These are phyloP conservation scores for Peromyscus californicus DNA, from an alignment of 2,113 vertebrate species.

Conservation along the genomic window DNA sequence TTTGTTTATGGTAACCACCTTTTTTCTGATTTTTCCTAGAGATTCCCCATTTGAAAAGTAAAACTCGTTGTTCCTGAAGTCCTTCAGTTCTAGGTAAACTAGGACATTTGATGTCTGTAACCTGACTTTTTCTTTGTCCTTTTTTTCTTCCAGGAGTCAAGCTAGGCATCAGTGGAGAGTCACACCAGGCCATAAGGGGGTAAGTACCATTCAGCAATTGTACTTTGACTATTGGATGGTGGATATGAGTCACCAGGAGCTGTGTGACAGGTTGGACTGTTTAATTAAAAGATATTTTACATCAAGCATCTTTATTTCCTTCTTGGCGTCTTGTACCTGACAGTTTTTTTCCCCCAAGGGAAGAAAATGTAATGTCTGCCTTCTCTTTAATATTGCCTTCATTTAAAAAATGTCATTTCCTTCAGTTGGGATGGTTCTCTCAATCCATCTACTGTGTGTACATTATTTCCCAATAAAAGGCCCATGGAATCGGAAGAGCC, in stretches of 20 bases:
- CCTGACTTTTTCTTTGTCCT: background rate
- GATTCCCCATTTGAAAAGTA: background rate
- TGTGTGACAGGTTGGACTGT: background rate
- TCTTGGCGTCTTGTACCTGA: background rate
- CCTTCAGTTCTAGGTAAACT: background rate
- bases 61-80: background rate
- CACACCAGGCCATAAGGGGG: background rate
- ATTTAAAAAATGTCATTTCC: background rate
- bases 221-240: background rate
- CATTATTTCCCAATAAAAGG: background rate
- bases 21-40: background rate
- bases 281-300: conserved; percentile 10
- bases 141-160: background rate
- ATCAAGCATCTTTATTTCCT: background rate
- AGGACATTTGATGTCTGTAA: background rate
- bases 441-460: background rate
- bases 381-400: background rate
- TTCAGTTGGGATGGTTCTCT: background rate
- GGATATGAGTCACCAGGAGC: background rate
- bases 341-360: background rate
- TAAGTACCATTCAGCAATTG: background rate
- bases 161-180: background rate
- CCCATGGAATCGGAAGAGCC: background rate
- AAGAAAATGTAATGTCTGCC: background rate
- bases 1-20: background rate